Conservation (phyloP, 2,888 invertebrate genomes). For the Netelia melanura region DNA sequence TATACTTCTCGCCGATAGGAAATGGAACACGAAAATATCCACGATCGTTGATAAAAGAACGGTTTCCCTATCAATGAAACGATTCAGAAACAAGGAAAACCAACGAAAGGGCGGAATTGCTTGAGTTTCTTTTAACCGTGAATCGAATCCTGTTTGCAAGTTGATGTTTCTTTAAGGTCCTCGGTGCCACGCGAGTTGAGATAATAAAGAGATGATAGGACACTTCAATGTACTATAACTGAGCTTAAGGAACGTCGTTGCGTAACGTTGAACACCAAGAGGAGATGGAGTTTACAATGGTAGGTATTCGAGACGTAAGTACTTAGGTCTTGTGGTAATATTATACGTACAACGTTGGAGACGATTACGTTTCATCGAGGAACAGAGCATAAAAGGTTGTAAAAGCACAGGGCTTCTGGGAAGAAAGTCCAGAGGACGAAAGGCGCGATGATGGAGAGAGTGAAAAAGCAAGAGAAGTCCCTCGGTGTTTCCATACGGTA, state of each 20-base stretch:
- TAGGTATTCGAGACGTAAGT: background rate
- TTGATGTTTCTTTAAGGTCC: too few species aligned
- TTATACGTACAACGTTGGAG: background rate
- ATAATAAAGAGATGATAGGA: too few species aligned
- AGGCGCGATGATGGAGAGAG: background rate
- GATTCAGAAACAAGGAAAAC: too few species aligned
- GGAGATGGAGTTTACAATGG: background rate
- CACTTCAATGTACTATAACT: background rate
- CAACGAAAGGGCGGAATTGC: too few species aligned
- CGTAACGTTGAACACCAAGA: background rate
- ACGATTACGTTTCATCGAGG: background rate
- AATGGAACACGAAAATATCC: background rate
- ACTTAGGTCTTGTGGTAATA: background rate
- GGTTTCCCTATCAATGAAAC: too few species aligned
- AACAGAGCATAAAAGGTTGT: background rate
- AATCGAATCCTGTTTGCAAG: too few species aligned
- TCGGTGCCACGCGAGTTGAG: too few species aligned
- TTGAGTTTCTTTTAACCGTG: too few species aligned
- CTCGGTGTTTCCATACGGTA: conserved; percentile 5
- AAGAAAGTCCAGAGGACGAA: background rate
- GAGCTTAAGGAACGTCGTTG: background rate
- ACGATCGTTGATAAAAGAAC: too few species aligned
- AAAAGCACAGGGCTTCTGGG: background rate
- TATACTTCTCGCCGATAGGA: background rate
- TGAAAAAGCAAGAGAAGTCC: background rate